Evolutionary conservation across 2,888 invertebrate genomes (phyloP), one percentile per base, ranked within the genome.

Genomic region (Electrophaes corylata): DNA sequence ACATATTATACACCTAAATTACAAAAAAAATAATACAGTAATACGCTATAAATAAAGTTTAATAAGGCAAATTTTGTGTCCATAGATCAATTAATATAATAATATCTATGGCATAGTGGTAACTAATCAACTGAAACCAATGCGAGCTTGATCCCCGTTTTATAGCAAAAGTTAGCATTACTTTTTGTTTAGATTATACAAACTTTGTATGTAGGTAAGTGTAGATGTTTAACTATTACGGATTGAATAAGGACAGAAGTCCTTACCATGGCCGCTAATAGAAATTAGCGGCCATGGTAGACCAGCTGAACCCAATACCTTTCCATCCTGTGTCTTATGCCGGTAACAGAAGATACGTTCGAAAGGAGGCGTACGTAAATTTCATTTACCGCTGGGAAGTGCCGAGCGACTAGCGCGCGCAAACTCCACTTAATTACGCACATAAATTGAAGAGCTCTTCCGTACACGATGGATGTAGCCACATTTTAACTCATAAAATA

Each of bases 341-440:
- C 74, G 71, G 62, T 62, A 73, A 62, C 76, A 64, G 61, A 79
- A 81, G 82, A 83, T 80, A 82, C 77, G 83, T 84, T 84, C 83
- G 82, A 80, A 86, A 87, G 87, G 79, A 84, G 81, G 83, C 80
- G 86, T 86, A 88, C 88, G 91, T 89, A 90, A 90, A 91, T 91
- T 91, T 88, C 89, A 91, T 91, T 91, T 90, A 84, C 87, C 86
- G 83, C 76, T 85, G 80, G 85, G 82, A 88, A 91, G 90, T 89
- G 90, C 88, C 84, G 84, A 81, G 85, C 83, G 81, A 76, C 74
- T 78, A 77, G 79, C 84, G 79, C 82, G 88, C 87, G 88, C 86
- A 89, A 90, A 89, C 88, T 89, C 85, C 79, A 91, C 90, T 90
- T 91, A 91, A 91, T 91, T 91, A 91, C 89, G 88, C 84, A 88